Evolutionary conservation across 2,888 invertebrate genomes (phyloP), one percentile per base, ranked within the genome.

Genomic region (Oegoconia quadripuncta): DNA sequence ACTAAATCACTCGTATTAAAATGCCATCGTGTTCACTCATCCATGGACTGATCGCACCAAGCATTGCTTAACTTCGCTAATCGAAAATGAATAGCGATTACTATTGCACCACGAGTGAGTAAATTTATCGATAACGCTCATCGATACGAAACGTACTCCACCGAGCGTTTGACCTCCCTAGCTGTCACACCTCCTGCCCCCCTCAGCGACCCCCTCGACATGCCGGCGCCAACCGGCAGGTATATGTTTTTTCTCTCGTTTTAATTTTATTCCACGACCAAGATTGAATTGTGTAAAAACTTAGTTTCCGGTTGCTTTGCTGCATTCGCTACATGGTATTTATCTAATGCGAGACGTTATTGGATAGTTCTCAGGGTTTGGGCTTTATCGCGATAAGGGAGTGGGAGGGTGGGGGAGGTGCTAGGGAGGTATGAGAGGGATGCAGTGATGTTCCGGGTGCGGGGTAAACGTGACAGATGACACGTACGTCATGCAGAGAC

Each of bases 101-200:
- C 25, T n/a, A 11, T 27, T 13, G 6, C 12, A n/a, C n/a, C n/a
- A n/a, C n/a, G n/a, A n/a, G n/a, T n/a, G n/a, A n/a, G n/a, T n/a
- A n/a, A n/a, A 11, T 3, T 13, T 13, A 30, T 37, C 37, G 27
- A 30, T 30, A 34, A 34, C 27, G n/a, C 12, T 27, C 15, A 36
- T 30, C 37, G 37, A 37, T 28, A 34, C n/a, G n/a, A n/a, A 34
- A 15, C 29, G 4, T 20, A 23, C 23, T 23, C 16, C 75, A 79
- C 81, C 80, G 75, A 70, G 62, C 64, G 67, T 48, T 74, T 75
- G 77, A 77, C 76, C 75, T 78, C 75, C 70, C 71, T 20, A 20
- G 27, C 38, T 22, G 32, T 31, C 37, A 31, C 35, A n/a, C 18
- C 28, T 23, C 37, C 61, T 59, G 58, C 59, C 57, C 63, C 54